Conservation (phyloP, 1,140 invertebrate genomes). For the Neodiprion lecontei region DNA sequence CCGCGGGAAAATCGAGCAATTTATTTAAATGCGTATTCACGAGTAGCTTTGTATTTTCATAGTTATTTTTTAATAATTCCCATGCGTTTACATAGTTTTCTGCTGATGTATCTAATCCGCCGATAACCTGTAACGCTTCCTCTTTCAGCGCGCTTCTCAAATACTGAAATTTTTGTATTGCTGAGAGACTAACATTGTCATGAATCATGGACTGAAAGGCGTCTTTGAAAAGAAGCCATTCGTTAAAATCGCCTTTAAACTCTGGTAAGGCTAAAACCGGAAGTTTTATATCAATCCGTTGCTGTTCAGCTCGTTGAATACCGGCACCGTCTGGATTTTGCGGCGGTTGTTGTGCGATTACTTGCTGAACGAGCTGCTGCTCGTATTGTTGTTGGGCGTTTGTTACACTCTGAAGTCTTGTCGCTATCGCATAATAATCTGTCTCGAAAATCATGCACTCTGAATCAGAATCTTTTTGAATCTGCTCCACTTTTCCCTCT, state of each 20-base stretch:
- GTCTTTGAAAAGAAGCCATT: constrained; percentile 36
- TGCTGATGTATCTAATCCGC: constrained; percentile 28
- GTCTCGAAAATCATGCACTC: neutral
- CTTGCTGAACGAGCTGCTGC: no score
- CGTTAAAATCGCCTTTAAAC: constrained; percentile 30
- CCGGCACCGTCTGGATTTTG: no score
- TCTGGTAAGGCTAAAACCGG: constrained; percentile 29
- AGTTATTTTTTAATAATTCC: constrained; percentile 39
- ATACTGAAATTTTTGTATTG: constrained; percentile 43
- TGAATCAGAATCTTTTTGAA: constrained; percentile 16
- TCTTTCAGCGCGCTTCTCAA: constrained; percentile 32
- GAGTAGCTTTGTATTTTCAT: constrained; percentile 36
- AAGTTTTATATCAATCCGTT: constrained; percentile 21
- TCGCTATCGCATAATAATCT: constrained; percentile 11
- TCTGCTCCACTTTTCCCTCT: neutral
- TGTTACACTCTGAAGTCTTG: constrained; percentile 6
- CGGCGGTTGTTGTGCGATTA: no score
- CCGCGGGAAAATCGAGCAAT: constrained; percentile 17
- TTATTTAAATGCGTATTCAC: constrained; percentile 24
- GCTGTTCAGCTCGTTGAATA: neutral
- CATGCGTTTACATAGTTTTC: constrained; percentile 34
- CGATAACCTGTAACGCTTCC: constrained; percentile 32
- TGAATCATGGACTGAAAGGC: constrained; percentile 34
- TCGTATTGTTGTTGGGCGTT: neutral
- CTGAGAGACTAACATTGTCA: constrained; percentile 24